These are phyloP conservation scores for Erebia aethiops DNA, from an alignment of 2,888 invertebrate genomes.

Conservation along the genomic window DNA sequence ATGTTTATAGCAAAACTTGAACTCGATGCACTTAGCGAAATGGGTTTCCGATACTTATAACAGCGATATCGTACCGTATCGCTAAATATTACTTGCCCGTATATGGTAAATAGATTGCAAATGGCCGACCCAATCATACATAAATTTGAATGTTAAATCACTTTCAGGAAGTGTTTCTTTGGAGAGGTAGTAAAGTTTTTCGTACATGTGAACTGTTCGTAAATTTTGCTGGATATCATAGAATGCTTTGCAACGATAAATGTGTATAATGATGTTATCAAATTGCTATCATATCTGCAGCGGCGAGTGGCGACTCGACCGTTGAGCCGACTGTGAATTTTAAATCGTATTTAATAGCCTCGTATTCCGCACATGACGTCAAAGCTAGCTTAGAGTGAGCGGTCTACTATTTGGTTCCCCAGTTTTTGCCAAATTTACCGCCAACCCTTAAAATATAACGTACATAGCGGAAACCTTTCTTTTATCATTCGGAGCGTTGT, in stretches of 20 bases:
- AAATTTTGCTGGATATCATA: conserved; percentile 66
- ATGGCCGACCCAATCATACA: conserved; percentile 36
- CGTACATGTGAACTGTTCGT: conserved; percentile 33
- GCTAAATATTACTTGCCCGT: conserved; percentile 41
- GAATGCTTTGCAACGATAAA: conserved; percentile 60
- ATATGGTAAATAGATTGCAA: conserved; percentile 38
- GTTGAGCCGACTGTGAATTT: conserved; percentile 79
- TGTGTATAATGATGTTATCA: conserved; percentile 72
- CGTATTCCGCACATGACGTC: conserved; percentile 53
- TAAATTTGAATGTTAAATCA: conserved; percentile 37
- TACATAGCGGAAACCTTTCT: conserved; percentile 28
- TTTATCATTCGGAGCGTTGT: conserved; percentile 57
- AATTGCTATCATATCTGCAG: conserved; percentile 65
- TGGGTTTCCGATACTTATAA: conserved; percentile 82
- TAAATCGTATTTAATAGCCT: conserved; percentile 77
- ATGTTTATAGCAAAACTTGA: conserved; percentile 81
- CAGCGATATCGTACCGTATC: conserved; percentile 65
- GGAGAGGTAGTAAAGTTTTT: conserved; percentile 26
- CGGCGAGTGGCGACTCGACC: conserved; percentile 57
- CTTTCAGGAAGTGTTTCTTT: conserved; percentile 32
- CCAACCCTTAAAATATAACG: conserved; percentile 25
- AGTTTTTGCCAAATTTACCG: conserved; percentile 33
- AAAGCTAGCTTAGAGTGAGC: conserved; percentile 55
- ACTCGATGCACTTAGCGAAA: conserved; percentile 81
- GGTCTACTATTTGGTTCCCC: conserved; percentile 61